Evolutionary conservation across 2,113 vertebrate species (phyloP).

Genomic region (Trogon melanurus): DNA sequence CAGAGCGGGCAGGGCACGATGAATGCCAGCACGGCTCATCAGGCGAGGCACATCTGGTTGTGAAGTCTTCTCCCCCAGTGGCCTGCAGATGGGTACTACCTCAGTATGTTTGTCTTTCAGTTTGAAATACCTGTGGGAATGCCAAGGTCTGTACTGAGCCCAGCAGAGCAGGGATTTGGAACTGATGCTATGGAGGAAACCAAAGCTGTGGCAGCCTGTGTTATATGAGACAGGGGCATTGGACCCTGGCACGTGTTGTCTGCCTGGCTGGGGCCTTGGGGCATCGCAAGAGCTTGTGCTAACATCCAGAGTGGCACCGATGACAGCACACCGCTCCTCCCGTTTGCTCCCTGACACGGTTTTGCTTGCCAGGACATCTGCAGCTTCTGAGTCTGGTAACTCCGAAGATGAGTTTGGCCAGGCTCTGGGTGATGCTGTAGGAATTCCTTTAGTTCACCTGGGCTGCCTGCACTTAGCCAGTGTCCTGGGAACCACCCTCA

Average conservation of each 20-base stretch:
- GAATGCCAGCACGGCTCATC: accelerated
- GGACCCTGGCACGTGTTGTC: not conserved
- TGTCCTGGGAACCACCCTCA: not conserved
- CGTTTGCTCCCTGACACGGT: accelerated
- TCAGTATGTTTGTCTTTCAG: not conserved
- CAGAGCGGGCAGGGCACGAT: not conserved
- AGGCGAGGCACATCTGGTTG: not conserved
- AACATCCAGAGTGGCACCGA: not conserved
- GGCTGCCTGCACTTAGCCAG: not conserved
- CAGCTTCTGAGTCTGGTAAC: not conserved
- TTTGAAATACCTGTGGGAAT: not conserved
- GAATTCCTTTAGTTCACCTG: not conserved
- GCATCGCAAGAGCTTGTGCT: not conserved
- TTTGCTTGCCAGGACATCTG: not conserved
- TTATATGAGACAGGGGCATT: not conserved
- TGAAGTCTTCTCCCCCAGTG: not conserved
- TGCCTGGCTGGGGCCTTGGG: not conserved
- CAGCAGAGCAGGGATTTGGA: not conserved
- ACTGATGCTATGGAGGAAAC: not conserved
- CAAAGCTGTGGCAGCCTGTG: not conserved
- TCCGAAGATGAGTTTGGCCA: not conserved
- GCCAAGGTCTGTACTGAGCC: not conserved
- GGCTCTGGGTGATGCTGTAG: not conserved
- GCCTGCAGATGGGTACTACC: accelerated
- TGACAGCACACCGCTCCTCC: accelerated